phyloP scores from a whole-genome alignment of 2,113 vertebrate genomes.

The Prunella himalayana region DNA sequence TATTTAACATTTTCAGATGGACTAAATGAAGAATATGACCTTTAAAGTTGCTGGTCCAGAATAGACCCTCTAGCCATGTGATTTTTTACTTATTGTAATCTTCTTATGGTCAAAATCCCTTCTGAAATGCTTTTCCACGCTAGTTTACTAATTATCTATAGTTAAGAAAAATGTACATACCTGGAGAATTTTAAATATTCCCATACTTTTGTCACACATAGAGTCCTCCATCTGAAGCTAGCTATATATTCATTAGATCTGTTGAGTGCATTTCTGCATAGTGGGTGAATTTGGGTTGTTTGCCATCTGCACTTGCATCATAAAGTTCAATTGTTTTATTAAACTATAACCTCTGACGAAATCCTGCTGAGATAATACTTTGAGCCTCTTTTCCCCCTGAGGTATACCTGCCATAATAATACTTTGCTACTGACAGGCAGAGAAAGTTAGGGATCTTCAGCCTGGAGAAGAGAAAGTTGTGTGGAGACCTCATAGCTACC shows the following conservation, averaged over 20 bases:
- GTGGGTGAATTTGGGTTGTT: background rate
- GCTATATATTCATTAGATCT: background rate
- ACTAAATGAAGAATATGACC: background rate
- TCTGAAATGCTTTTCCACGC: background rate
- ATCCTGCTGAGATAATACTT: background rate
- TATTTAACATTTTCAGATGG: slow-evolving; percentile 22
- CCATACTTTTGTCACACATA: background rate
- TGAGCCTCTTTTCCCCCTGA: background rate
- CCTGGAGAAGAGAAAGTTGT: background rate
- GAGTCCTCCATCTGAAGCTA: background rate
- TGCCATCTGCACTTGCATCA: background rate
- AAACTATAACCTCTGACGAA: background rate
- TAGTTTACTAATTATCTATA: background rate
- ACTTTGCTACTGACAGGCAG: background rate
- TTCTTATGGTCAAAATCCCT: background rate
- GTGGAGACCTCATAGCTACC: background rate
- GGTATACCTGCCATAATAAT: background rate
- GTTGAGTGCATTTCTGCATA: background rate
- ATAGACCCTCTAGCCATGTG: background rate
- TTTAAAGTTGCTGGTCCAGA: background rate
- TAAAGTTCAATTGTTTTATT: background rate
- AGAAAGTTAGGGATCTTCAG: background rate
- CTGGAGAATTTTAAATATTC: background rate
- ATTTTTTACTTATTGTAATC: background rate
- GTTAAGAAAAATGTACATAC: background rate